These are phyloP conservation scores for Chelon labrosus DNA, from an alignment of 2,797 vertebrate genomes.

Conservation along the genomic window DNA sequence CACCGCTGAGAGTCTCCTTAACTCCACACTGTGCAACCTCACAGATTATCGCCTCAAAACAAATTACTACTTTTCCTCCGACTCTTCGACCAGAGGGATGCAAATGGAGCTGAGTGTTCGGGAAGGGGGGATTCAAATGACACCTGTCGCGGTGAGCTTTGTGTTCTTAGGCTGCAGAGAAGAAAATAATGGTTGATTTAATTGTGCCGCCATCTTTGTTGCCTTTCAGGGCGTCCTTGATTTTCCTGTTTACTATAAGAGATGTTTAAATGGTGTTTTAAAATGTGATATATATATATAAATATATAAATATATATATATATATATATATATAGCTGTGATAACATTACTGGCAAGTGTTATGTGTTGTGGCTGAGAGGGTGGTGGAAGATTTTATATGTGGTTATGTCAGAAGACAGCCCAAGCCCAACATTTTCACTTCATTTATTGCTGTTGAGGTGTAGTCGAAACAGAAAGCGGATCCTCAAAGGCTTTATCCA, in stretches of 20 bases:
- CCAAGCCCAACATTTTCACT: background rate
- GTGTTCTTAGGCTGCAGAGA: constrained; percentile 5
- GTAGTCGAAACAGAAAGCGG: background rate
- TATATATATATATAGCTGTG: background rate
- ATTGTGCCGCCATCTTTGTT: background rate
- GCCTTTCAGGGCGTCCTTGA: background rate
- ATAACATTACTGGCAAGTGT: background rate
- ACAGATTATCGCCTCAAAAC: constrained; percentile 11
- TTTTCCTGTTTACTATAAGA: background rate
- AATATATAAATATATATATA: background rate
- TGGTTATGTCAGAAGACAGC: background rate
- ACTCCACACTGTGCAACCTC: constrained; percentile 1
- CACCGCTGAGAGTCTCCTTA: constrained; percentile 25
- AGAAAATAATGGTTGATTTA: background rate
- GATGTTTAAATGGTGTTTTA: background rate
- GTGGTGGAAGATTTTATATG: background rate
- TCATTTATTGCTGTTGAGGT: background rate
- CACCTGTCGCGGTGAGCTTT: background rate
- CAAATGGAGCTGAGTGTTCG: constrained; percentile 45
- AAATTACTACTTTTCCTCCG: constrained; percentile 12
- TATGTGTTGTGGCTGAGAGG: background rate
- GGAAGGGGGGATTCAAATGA: constrained; percentile 43
- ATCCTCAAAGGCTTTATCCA: background rate
- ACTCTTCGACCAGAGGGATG: constrained; percentile 43
- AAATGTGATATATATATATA: background rate